Evolutionary conservation across 2,888 invertebrate species (phyloP).

Genomic region (Acanthococcus lagerstroemiae): DNA sequence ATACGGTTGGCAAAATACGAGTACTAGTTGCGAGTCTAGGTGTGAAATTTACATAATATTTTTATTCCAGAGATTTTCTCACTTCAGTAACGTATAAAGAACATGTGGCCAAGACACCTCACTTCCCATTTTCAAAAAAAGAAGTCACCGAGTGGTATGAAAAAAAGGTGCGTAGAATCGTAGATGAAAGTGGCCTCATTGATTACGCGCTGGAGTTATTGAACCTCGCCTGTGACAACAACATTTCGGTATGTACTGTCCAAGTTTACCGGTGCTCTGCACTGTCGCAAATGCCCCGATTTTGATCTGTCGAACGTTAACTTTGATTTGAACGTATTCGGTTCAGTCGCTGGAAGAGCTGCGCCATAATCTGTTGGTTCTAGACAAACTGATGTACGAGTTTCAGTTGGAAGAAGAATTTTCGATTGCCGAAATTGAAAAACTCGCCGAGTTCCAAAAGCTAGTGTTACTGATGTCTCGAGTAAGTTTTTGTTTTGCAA

Average conservation of each 20-base stretch:
- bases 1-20: neutral
- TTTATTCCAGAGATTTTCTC: neutral
- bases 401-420: conserved; percentile 8
- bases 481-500: conserved; percentile 1
- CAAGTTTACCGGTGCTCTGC: too few species aligned
- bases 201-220: conserved; percentile 19
- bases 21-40: neutral
- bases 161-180: conserved; percentile 12
- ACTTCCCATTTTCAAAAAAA: neutral
- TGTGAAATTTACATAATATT: neutral
- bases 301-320: neutral
- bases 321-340: neutral
- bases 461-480: conserved; percentile 11
- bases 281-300: too few species aligned
- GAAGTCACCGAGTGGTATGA: conserved; percentile 14
- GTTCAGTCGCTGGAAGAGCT: conserved; percentile 11
- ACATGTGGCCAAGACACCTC: neutral
- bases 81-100: neutral
- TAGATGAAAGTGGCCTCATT: conserved; percentile 11
- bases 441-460: neutral
- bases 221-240: conserved; percentile 16
- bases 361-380: conserved; percentile 18
- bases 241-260: neutral
- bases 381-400: conserved; percentile 17
- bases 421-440: conserved; percentile 16